Percentiles rank a stretch among this genome's conserved stretches.
Conservation (phyloP, 1,140 invertebrate genomes). For the Tenebrio molitor region DNA sequence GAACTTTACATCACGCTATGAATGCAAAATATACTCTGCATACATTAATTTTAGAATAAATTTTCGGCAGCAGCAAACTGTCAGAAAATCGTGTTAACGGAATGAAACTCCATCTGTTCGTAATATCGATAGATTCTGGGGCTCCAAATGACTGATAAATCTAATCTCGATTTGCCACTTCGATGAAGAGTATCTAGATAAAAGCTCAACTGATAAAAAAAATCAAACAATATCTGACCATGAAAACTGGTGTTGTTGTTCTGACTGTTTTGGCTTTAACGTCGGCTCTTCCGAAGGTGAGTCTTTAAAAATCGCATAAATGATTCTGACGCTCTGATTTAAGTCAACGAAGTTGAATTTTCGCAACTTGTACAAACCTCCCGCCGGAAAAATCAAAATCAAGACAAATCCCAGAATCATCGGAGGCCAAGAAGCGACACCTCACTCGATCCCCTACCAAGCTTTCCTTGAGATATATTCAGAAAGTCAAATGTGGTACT, state of each 20-base stretch:
- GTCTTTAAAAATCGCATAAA: not conserved
- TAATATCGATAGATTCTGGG: too few relatives aligned
- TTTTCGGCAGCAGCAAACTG: too few relatives aligned
- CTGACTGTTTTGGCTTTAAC: not conserved
- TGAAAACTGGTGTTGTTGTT: not conserved
- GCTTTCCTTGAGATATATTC: conserved; percentile 60
- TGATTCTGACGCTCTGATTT: not conserved
- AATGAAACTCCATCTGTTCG: too few relatives aligned
- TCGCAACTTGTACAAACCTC: not conserved
- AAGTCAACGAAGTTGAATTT: not conserved
- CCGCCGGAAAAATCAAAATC: not conserved
- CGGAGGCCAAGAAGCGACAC: conserved; percentile 64
- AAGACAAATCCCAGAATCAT: conserved; percentile 58
- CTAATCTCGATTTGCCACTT: too few relatives aligned
- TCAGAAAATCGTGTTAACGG: too few relatives aligned
- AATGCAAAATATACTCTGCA: too few relatives aligned
- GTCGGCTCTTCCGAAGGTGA: not conserved
- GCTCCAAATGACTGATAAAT: too few relatives aligned
- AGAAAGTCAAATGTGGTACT: conserved; percentile 56
- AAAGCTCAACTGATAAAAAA: too few relatives aligned
- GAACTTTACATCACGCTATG: too few relatives aligned
- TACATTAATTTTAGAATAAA: too few relatives aligned
- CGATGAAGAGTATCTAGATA: too few relatives aligned
- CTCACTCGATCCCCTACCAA: conserved; percentile 65
- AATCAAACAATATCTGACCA: too few relatives aligned